Conservation (phyloP, 2,888 invertebrate species). For the Diarsia rubi region DNA sequence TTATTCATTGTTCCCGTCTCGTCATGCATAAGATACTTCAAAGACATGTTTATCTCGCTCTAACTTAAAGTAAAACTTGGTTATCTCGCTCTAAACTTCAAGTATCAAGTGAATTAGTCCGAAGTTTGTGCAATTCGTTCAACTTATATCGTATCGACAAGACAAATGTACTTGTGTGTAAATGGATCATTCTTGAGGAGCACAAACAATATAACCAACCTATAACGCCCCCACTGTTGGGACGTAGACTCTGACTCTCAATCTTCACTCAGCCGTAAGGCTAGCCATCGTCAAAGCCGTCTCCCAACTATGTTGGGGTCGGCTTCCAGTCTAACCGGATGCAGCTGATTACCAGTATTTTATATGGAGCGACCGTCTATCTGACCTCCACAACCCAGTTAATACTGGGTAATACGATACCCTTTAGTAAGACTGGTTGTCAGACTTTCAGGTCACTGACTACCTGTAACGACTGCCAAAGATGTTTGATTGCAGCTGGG, state of each 20-base stretch:
- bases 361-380: too few species aligned
- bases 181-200: not conserved
- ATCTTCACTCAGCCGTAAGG: not conserved
- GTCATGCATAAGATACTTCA: conserved; percentile 29
- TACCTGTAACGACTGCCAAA: too few species aligned
- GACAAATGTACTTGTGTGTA: not conserved
- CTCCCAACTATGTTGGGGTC: too few species aligned
- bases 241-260: accelerated
- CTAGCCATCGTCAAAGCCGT: too few species aligned
- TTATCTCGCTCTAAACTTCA: conserved; percentile 25
- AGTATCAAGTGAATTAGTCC: conserved; percentile 52
- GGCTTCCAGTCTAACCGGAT: too few species aligned
- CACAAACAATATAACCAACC: not conserved
- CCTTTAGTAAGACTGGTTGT: too few species aligned
- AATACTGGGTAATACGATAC: too few species aligned
- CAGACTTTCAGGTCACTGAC: too few species aligned
- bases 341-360: too few species aligned
- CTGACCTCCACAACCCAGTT: too few species aligned
- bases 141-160: conserved; percentile 36
- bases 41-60: conserved; percentile 45
- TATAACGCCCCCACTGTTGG: too few species aligned
- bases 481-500: too few species aligned
- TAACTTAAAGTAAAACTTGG: conserved; percentile 32
- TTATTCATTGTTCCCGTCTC: conserved; percentile 37
- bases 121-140: conserved; percentile 57